Evolutionary conservation across 53 echinoderm and acorn worm genomes (phyloP).

Genomic region (Zoroaster sp.): DNA sequence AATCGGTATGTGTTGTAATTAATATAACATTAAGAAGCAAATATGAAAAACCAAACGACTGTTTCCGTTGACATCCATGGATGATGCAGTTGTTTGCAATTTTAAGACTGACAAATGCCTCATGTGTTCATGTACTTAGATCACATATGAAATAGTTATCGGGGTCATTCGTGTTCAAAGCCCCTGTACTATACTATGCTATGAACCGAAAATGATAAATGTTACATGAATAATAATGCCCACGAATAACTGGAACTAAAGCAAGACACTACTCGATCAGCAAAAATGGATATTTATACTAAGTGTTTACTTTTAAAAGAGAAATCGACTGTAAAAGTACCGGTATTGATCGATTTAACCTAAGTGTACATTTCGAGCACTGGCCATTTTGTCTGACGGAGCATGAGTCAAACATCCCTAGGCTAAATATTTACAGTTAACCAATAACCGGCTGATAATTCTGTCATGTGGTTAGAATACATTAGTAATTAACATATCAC

Average conservation of each 20-base stretch:
- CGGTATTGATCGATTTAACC: neutral
- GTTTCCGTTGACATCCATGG: too few relatives aligned
- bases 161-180: neutral
- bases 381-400: neutral
- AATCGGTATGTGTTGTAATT: too few relatives aligned
- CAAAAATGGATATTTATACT: neutral
- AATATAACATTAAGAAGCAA: too few relatives aligned
- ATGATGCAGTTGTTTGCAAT: too few relatives aligned
- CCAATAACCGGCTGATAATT: neutral
- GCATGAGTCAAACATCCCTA: too few relatives aligned
- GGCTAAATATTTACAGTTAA: neutral
- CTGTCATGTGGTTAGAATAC: neutral
- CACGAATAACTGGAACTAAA: neutral
- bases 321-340: neutral
- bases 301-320: neutral
- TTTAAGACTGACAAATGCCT: too few relatives aligned
- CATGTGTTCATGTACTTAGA: too few relatives aligned
- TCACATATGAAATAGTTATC: neutral
- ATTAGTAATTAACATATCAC: too few relatives aligned
- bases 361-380: neutral
- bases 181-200: neutral
- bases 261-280: neutral
- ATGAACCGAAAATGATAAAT: neutral
- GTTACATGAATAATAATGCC: neutral
- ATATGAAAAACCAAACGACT: too few relatives aligned